Evolutionary conservation across 2,888 invertebrate species (phyloP).

Genomic region (Ecliptopera silaceata): DNA sequence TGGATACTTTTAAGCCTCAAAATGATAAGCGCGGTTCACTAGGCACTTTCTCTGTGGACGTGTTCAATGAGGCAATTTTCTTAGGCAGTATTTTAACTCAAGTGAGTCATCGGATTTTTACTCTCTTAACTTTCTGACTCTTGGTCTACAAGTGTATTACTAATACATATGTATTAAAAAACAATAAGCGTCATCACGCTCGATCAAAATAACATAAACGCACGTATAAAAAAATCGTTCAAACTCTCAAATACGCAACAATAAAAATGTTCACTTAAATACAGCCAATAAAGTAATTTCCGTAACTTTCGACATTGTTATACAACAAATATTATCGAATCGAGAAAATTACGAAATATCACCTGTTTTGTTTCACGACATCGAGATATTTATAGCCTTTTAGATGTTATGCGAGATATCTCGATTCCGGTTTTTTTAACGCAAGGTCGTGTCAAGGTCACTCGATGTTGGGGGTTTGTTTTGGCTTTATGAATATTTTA

Average conservation of each 20-base stretch:
- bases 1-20: too few relatives aligned
- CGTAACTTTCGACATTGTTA: conserved; percentile 22
- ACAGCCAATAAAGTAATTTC: conserved; percentile 14
- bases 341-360: conserved; percentile 14
- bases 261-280: conserved; percentile 5
- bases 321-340: conserved; percentile 20
- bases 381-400: neutral
- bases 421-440: neutral
- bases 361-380: conserved; percentile 17
- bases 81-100: too few relatives aligned
- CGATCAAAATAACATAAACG: too few relatives aligned
- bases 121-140: too few relatives aligned
- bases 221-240: neutral
- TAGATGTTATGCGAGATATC: neutral
- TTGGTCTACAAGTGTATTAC: too few relatives aligned
- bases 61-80: too few relatives aligned
- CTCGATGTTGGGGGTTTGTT: neutral
- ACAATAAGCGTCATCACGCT: too few relatives aligned
- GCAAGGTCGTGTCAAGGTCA: conserved; percentile 9
- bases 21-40: too few relatives aligned
- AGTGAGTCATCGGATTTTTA: too few relatives aligned
- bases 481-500: too few relatives aligned
- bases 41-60: too few relatives aligned
- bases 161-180: too few relatives aligned
- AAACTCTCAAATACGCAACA: conserved; percentile 13